Percentiles rank a stretch among this genome's conserved stretches.
These are phyloP conservation scores for Ooceraea biroi DNA, from an alignment of 1,140 invertebrate species.

Conservation along the genomic window DNA sequence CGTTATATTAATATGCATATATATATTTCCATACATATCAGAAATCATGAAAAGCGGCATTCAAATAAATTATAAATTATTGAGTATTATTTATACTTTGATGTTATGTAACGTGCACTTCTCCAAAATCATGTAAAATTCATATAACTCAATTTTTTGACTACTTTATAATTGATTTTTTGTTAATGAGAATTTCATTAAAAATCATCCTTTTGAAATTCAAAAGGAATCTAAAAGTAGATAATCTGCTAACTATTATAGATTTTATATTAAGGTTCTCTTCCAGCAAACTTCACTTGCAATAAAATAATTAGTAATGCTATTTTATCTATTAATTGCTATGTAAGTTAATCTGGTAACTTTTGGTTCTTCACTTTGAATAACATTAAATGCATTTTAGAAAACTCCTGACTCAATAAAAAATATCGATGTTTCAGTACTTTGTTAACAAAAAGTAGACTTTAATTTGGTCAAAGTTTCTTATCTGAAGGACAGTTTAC, in stretches of 20 bases:
- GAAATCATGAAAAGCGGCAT: neutral
- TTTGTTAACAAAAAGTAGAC: too few species aligned
- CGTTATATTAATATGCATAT: slow-evolving; percentile 40
- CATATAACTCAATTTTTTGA: neutral
- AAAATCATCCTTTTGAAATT: neutral
- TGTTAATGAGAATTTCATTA: neutral
- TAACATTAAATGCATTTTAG: too few species aligned
- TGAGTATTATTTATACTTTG: neutral
- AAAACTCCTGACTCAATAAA: too few species aligned
- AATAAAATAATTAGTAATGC: too few species aligned
- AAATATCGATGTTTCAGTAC: too few species aligned
- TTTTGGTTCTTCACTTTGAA: too few species aligned
- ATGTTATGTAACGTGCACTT: neutral
- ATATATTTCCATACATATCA: slow-evolving; percentile 23
- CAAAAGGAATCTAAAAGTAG: neutral
- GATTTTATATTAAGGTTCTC: neutral
- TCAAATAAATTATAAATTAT: slow-evolving; percentile 4
- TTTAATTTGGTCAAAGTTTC: too few species aligned
- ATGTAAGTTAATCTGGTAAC: too few species aligned
- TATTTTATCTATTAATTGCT: too few species aligned
- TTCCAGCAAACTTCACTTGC: neutral
- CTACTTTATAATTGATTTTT: neutral
- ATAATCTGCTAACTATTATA: neutral
- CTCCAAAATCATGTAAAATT: neutral
- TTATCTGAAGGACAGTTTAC: neutral